phyloP scores from a whole-genome alignment of 2,113 vertebrate species.

The Protobothrops flavoviridis region DNA sequence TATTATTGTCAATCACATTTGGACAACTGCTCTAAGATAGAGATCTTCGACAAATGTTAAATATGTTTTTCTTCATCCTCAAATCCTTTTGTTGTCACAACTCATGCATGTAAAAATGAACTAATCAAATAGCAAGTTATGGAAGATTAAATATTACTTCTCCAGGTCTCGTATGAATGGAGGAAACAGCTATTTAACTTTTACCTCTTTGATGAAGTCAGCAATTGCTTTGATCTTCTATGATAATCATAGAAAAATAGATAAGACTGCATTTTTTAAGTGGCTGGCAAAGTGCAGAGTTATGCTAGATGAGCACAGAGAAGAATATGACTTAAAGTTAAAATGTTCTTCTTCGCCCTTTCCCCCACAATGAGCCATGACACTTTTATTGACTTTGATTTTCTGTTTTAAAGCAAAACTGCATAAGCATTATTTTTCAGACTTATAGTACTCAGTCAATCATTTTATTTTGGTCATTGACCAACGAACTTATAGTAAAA shows the following conservation, averaged over 20 bases:
- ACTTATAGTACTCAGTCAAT: neutral
- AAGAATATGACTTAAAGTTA: conserved; percentile 46
- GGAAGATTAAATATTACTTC: conserved; percentile 38
- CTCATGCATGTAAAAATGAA: conserved; percentile 26
- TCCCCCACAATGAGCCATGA: conserved; percentile 30
- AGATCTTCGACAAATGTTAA: neutral
- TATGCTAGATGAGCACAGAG: conserved; percentile 49
- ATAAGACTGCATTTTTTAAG: conserved; percentile 50
- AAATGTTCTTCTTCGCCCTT: conserved; percentile 40
- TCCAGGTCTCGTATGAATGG: conserved; percentile 28
- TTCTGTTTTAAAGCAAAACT: conserved; percentile 43
- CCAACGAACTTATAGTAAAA: conserved; percentile 3
- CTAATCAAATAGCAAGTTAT: conserved; percentile 22
- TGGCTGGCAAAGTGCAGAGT: conserved; percentile 21
- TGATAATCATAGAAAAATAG: conserved; percentile 49
- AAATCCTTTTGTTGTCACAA: conserved; percentile 35
- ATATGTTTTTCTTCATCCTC: neutral
- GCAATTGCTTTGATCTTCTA: conserved; percentile 50
- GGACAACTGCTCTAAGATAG: neutral
- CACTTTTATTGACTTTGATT: conserved; percentile 49
- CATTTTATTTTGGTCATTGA: neutral
- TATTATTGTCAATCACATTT: neutral
- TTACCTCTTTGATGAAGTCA: conserved; percentile 52
- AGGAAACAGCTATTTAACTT: conserved; percentile 56
- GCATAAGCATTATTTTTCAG: conserved; percentile 19